phyloP scores from a whole-genome alignment of 2,797 vertebrate genomes.

The Garrulus glandarius region DNA sequence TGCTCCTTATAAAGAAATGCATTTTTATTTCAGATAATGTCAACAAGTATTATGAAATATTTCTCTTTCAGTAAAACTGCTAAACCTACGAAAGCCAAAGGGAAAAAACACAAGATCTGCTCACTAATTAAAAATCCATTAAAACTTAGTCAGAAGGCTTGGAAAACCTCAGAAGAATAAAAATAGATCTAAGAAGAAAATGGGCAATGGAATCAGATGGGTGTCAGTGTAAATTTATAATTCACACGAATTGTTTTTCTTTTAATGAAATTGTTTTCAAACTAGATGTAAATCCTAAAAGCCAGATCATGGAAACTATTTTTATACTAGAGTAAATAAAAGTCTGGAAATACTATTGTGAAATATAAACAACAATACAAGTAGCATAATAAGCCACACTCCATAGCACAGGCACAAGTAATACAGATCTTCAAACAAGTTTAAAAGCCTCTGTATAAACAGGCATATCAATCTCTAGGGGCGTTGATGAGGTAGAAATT shows the following conservation, averaged over 20 bases:
- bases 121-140: slow-evolving; percentile 48
- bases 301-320: slow-evolving; percentile 17
- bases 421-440: not conserved
- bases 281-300: slow-evolving; percentile 24
- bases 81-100: slow-evolving; percentile 6
- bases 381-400: not conserved
- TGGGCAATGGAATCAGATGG: not conserved
- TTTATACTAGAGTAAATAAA: slow-evolving; percentile 47
- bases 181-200: slow-evolving; percentile 8
- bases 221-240: not conserved
- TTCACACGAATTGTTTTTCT: not conserved
- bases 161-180: slow-evolving; percentile 37
- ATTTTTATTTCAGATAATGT: slow-evolving; percentile 57
- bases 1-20: slow-evolving; percentile 33
- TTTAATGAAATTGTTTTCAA: slow-evolving; percentile 14
- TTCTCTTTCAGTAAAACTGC: slow-evolving; percentile 32
- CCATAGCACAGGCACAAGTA: not conserved
- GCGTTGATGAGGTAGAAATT: not conserved
- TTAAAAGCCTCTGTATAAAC: not conserved
- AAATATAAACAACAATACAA: slow-evolving; percentile 39
- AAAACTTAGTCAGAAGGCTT: slow-evolving; percentile 11
- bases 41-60: slow-evolving; percentile 56
- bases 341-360: slow-evolving; percentile 7
- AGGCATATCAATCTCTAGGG: not conserved
- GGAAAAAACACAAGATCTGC: not conserved